phyloP scores from a whole-genome alignment of 2,888 invertebrate genomes.

The Drosophila nigricruria region DNA sequence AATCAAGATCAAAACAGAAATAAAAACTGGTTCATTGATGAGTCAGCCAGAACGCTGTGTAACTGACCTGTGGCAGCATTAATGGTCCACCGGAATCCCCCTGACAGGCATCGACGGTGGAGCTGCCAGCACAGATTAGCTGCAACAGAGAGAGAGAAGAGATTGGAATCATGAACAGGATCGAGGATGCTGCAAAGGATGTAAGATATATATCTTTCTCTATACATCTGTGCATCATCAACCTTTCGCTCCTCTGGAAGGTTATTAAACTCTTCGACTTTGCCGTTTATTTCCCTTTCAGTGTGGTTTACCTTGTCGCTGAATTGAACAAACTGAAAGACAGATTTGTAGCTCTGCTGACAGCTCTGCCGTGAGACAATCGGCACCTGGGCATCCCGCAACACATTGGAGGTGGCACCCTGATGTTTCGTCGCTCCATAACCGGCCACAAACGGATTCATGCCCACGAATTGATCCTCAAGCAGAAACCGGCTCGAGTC shows the following conservation, averaged over 20 bases:
- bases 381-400: conserved; percentile 86
- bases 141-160: conserved; percentile 52
- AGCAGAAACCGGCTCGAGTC: conserved; percentile 79
- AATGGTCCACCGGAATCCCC: conserved; percentile 85
- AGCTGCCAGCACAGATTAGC: conserved; percentile 84
- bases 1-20: conserved; percentile 4
- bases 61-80: conserved; percentile 84
- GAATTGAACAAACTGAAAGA: conserved; percentile 74
- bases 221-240: not conserved
- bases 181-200: not conserved
- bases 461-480: conserved; percentile 83
- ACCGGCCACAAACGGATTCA: conserved; percentile 90
- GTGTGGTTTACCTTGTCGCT: conserved; percentile 70
- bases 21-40: conserved; percentile 59
- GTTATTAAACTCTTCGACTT: not conserved
- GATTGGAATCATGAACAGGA: not conserved
- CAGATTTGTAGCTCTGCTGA: conserved; percentile 84
- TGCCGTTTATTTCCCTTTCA: not conserved
- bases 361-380: conserved; percentile 83
- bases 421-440: conserved; percentile 90
- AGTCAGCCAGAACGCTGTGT: conserved; percentile 31
- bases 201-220: not conserved
- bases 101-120: conserved; percentile 83
- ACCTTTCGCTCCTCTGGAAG: not conserved
- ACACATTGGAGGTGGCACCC: conserved; percentile 81